These are phyloP conservation scores for Geotrypetes seraphini DNA, from an alignment of 2,797 vertebrate genomes.

Conservation along the genomic window DNA sequence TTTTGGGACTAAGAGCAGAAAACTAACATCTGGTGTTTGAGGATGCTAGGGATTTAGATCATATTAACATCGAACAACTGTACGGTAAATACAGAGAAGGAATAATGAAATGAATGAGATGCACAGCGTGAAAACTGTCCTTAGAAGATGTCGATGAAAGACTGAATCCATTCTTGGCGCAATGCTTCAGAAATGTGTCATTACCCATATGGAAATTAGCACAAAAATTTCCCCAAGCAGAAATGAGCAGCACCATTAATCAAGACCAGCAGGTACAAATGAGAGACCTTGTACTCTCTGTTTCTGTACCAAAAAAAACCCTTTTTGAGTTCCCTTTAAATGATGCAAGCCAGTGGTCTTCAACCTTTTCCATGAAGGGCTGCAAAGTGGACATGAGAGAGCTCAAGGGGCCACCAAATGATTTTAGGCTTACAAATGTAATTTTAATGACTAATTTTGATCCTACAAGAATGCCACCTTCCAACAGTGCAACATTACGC, in stretches of 20 bases:
- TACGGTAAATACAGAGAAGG: slow-evolving; percentile 60
- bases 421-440: no score
- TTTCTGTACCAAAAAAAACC: no score
- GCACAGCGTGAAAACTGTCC: slow-evolving; percentile 26
- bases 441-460: no score
- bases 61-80: slow-evolving; percentile 50
- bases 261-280: slow-evolving; percentile 31
- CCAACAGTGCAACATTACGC: no score
- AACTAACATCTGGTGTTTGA: slow-evolving; percentile 55
- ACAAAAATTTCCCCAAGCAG: slow-evolving; percentile 24
- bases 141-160: slow-evolving; percentile 14
- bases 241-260: slow-evolving; percentile 32
- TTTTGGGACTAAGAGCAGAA: slow-evolving; percentile 45
- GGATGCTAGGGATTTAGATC: slow-evolving; percentile 52
- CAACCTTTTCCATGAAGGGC: no score
- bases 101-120: slow-evolving; percentile 55
- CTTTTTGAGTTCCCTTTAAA: slow-evolving; percentile 1
- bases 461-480: no score
- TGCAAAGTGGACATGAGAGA: no score
- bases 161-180: neutral
- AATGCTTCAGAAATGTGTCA: neutral
- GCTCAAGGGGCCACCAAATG: no score
- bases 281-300: slow-evolving; percentile 24
- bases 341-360: neutral
- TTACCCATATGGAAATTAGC: slow-evolving; percentile 9